Conservation (phyloP, 2,113 vertebrate species). For the Coptodon bakossiorum region DNA sequence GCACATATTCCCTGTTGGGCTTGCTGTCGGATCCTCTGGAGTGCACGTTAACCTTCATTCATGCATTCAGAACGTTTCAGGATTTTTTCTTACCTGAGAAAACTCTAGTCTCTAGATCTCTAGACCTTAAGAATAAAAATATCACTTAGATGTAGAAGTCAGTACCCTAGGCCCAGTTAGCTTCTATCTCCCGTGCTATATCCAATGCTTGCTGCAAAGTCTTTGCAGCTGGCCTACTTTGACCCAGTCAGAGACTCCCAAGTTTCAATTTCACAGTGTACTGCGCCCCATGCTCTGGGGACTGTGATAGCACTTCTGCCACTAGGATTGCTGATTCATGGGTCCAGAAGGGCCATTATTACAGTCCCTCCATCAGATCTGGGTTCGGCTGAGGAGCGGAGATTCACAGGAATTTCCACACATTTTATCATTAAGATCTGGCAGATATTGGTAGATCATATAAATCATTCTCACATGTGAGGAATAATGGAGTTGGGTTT, state of each 20-base stretch:
- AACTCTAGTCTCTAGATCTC: not conserved
- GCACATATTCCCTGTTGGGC: not conserved
- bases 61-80: not conserved
- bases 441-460: not conserved
- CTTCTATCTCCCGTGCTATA: not conserved
- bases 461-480: conserved; percentile 2
- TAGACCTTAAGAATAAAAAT: not conserved
- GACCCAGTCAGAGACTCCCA: conserved; percentile 30
- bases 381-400: not conserved
- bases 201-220: not conserved
- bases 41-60: not conserved
- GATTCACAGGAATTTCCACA: conserved; percentile 27
- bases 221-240: not conserved
- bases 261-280: conserved; percentile 63
- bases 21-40: not conserved
- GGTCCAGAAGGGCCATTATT: conserved; percentile 30
- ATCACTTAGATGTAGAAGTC: not conserved
- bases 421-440: conserved; percentile 31
- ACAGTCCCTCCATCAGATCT: conserved; percentile 12
- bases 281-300: conserved; percentile 1
- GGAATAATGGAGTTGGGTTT: not conserved
- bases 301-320: conserved; percentile 2
- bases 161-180: not conserved
- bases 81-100: not conserved
- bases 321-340: conserved; percentile 37